These are phyloP conservation scores for Chironomus tepperi DNA, from an alignment of 1,140 invertebrate genomes.

Conservation along the genomic window DNA sequence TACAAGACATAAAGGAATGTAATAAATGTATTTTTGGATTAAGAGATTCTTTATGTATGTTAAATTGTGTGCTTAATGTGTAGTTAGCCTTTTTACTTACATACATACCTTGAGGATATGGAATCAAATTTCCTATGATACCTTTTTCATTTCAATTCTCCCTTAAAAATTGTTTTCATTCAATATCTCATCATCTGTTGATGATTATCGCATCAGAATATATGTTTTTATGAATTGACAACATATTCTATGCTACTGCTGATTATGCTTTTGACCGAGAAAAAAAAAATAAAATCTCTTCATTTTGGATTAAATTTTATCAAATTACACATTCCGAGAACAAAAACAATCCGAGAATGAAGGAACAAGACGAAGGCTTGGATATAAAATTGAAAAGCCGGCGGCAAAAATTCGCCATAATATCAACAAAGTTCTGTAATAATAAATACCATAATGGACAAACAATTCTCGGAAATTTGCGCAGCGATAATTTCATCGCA, in stretches of 20 bases:
- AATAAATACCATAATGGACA: not conserved
- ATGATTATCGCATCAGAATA: not conserved
- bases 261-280: constrained; percentile 25
- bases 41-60: constrained; percentile 9
- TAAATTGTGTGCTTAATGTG: not conserved
- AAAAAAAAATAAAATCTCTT: too few relatives aligned
- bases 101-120: not conserved
- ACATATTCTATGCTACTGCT: not conserved
- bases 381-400: not conserved
- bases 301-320: constrained; percentile 24
- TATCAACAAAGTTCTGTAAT: too few relatives aligned
- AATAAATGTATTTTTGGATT: not conserved
- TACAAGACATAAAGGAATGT: too few relatives aligned
- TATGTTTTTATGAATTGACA: too few relatives aligned
- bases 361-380: not conserved
- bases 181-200: constrained; percentile 5
- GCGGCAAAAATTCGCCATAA: not conserved
- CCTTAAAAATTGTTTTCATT: not conserved
- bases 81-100: constrained; percentile 1
- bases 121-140: not conserved
- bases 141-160: not conserved
- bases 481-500: not conserved
- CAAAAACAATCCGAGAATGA: not conserved
- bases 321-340: not conserved
- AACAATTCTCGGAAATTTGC: not conserved